A percentile compares a stretch with the other conserved stretches of the same genome.
Conservation (phyloP, 2,113 vertebrate genomes). For the Eurystomus gularis region DNA sequence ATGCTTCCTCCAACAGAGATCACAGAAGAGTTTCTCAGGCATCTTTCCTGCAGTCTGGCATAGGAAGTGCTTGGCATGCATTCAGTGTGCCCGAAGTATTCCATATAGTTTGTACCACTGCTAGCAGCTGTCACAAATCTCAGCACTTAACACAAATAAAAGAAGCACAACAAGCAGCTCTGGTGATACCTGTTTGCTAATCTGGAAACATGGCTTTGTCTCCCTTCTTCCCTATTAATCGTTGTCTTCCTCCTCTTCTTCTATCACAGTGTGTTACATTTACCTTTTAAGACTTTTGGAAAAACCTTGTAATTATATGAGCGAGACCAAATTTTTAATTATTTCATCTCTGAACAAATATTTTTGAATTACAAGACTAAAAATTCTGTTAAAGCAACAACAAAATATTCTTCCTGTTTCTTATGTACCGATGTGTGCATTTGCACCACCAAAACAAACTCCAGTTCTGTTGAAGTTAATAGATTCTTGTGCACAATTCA, state of each 20-base stretch:
- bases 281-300: not conserved
- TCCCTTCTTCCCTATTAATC: not conserved
- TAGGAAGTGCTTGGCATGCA: fast-evolving
- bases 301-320: not conserved
- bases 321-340: not conserved
- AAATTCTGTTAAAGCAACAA: not conserved
- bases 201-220: not conserved
- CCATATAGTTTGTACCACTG: not conserved
- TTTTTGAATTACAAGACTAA: not conserved
- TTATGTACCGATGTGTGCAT: not conserved
- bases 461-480: not conserved
- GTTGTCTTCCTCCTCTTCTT: not conserved
- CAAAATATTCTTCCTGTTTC: not conserved
- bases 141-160: not conserved
- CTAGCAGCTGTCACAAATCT: not conserved
- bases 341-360: not conserved
- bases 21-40: not conserved
- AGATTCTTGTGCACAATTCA: not conserved
- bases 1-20: not conserved
- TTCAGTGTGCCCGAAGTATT: not conserved
- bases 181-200: not conserved
- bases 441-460: not conserved
- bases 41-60: not conserved
- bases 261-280: not conserved
- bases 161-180: not conserved